phyloP scores from a whole-genome alignment of 2,113 vertebrate genomes.

The Phylloscopus trochilus region DNA sequence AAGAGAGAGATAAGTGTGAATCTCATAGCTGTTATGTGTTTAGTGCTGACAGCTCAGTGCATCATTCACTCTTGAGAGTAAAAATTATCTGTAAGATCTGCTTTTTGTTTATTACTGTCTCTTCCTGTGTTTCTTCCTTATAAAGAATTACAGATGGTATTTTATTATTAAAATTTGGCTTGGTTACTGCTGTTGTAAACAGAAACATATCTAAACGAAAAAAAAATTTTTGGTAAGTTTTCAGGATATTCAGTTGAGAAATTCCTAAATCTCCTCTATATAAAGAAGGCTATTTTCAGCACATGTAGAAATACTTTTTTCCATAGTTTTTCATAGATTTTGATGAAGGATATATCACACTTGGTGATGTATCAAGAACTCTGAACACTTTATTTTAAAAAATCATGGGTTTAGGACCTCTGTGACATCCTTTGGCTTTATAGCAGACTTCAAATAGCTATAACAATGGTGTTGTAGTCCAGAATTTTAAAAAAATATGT shows the following conservation, averaged over 20 bases:
- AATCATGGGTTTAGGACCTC: background rate
- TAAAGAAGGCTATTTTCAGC: background rate
- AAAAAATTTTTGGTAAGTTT: background rate
- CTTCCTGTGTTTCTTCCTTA: background rate
- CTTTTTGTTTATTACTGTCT: background rate
- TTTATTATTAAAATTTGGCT: background rate
- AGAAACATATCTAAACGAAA: background rate
- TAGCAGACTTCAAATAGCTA: background rate
- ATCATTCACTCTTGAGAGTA: background rate
- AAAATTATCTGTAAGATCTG: background rate
- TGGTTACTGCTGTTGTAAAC: background rate
- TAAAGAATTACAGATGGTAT: background rate
- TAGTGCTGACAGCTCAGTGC: background rate
- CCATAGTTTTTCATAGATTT: background rate
- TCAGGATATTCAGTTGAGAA: background rate
- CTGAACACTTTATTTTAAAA: background rate
- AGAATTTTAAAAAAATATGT: background rate
- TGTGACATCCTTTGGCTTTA: background rate
- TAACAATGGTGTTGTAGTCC: background rate
- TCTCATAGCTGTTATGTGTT: background rate
- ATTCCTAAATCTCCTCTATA: background rate
- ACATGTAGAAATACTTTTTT: background rate
- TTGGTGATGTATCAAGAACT: background rate
- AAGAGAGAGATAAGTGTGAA: background rate
- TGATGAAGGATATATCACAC: background rate